Evolutionary conservation across 2,888 invertebrate species (phyloP).

Genomic region (Eudemis profundana): DNA sequence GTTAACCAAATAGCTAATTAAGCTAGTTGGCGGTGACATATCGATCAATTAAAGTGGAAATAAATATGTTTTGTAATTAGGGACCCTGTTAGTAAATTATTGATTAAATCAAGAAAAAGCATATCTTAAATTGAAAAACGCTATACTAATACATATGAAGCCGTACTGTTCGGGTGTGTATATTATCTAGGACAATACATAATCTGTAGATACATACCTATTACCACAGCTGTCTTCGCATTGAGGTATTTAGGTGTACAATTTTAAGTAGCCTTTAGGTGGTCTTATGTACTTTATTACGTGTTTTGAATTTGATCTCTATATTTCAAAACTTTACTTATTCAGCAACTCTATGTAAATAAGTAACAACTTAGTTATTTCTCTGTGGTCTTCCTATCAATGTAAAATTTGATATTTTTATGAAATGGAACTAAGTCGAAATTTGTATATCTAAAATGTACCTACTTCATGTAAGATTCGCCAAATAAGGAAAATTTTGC

Average conservation of each 20-base stretch:
- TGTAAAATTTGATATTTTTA: slow-evolving; percentile 23
- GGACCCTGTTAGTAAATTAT: slow-evolving; percentile 14
- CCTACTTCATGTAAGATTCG: slow-evolving; percentile 7
- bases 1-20: too few relatives aligned
- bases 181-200: slow-evolving; percentile 40
- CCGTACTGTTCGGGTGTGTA: slow-evolving; percentile 1
- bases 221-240: slow-evolving; percentile 35
- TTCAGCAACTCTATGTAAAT: slow-evolving; percentile 1
- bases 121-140: slow-evolving; percentile 27
- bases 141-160: not conserved
- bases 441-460: slow-evolving; percentile 1
- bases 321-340: slow-evolving; percentile 13
- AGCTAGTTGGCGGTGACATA: too few relatives aligned
- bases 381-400: slow-evolving; percentile 37
- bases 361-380: slow-evolving; percentile 17
- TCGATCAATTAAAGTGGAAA: slow-evolving; percentile 13
- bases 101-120: slow-evolving; percentile 32
- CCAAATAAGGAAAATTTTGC: slow-evolving; percentile 23
- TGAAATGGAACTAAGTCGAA: slow-evolving; percentile 15
- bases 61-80: not conserved
- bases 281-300: slow-evolving; percentile 23
- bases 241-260: slow-evolving; percentile 26
- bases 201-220: slow-evolving; percentile 33
- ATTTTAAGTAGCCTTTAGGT: slow-evolving; percentile 21
- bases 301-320: slow-evolving; percentile 34